These are phyloP conservation scores for Tychaedon coryphoeus DNA, from an alignment of 2,113 vertebrate species.

Conservation along the genomic window DNA sequence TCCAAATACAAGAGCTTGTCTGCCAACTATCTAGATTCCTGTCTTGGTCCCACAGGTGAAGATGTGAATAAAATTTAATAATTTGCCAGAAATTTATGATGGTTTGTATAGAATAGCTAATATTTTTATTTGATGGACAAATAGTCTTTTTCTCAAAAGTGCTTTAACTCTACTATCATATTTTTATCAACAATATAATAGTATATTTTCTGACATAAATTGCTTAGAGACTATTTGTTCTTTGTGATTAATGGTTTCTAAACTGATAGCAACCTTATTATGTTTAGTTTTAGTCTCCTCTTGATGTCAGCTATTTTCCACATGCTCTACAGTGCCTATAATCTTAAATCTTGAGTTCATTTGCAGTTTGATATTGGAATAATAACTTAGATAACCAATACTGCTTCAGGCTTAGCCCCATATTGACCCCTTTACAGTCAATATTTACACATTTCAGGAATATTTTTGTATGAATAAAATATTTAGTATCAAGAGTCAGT, in stretches of 20 bases:
- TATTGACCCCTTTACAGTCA: background rate
- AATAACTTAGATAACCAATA: background rate
- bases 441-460: background rate
- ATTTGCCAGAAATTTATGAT: background rate
- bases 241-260: background rate
- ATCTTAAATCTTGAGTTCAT: background rate
- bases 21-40: background rate
- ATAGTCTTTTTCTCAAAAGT: background rate
- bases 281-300: background rate
- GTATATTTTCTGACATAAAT: background rate
- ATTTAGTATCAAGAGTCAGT: background rate
- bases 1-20: background rate
- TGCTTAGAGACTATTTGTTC: background rate
- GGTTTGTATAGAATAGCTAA: background rate
- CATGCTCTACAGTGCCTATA: background rate
- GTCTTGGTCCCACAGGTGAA: background rate
- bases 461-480: background rate
- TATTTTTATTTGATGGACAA: background rate
- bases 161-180: background rate
- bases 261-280: background rate
- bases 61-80: background rate
- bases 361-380: background rate
- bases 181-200: background rate
- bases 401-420: background rate
- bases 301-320: background rate